Conservation (phyloP, 1,140 invertebrate genomes). For the Drosophila elegans region DNA sequence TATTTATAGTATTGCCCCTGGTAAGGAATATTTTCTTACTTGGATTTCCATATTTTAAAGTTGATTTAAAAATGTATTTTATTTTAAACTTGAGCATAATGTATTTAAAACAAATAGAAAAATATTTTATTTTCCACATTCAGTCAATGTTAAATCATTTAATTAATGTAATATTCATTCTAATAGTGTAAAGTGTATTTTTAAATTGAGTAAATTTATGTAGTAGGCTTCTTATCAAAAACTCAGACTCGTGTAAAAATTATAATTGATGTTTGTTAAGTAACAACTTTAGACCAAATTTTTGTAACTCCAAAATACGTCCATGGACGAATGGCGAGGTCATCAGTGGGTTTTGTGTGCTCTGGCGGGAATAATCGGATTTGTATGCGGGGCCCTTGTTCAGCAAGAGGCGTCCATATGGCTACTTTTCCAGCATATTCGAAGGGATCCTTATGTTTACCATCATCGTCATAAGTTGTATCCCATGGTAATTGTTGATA, state of each 20-base stretch:
- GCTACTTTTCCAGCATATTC: conserved; percentile 45
- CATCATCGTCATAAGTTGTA: conserved; percentile 61
- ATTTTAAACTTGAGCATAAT: too few species aligned
- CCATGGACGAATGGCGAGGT: conserved; percentile 28
- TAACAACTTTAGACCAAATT: conserved; percentile 28
- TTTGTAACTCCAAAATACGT: conserved; percentile 37
- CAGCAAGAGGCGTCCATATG: conserved; percentile 59
- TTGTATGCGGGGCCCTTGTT: conserved; percentile 59
- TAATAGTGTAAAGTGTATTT: too few species aligned
- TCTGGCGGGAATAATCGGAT: conserved; percentile 51
- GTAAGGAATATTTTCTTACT: too few species aligned
- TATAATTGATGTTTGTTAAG: neutral
- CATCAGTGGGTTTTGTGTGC: conserved; percentile 55
- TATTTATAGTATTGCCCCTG: too few species aligned
- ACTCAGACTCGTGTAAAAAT: neutral
- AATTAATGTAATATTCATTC: too few species aligned
- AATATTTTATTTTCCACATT: too few species aligned
- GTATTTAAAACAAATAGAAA: too few species aligned
- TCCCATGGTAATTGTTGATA: conserved; percentile 46
- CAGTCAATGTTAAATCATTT: too few species aligned
- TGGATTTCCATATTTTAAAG: too few species aligned
- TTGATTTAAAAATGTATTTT: too few species aligned
- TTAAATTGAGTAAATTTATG: neutral
- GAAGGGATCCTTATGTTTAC: conserved; percentile 57
- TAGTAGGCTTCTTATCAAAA: neutral